A percentile compares a stretch with the other conserved stretches of the same genome.
Evolutionary conservation across 37 sponge, comb jelly and placozoan genomes (phyloP).

Genomic region (Hormiphora californensis): DNA sequence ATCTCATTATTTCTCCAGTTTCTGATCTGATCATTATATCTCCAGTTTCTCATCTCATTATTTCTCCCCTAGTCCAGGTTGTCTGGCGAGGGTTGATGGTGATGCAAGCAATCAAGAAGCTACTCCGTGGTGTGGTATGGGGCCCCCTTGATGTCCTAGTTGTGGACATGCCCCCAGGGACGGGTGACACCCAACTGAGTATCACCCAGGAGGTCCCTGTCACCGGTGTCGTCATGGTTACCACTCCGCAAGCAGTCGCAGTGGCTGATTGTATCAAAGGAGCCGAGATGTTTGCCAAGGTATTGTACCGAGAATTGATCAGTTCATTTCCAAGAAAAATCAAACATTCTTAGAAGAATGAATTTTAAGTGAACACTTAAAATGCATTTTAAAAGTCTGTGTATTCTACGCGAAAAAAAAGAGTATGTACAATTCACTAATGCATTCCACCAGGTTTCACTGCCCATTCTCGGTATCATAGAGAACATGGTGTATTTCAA

Average conservation of each 20-base stretch:
- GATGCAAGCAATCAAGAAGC: slow-evolving; percentile 92
- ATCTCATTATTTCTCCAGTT: not conserved
- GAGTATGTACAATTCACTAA: too few relatives aligned
- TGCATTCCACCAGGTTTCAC: slow-evolving; percentile 22
- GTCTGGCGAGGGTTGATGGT: slow-evolving; percentile 99
- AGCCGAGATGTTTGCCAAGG: slow-evolving; percentile 89
- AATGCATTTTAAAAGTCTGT: not conserved
- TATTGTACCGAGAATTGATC: not conserved
- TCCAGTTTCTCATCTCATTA: not conserved
- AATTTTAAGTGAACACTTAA: too few relatives aligned
- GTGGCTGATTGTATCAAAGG: slow-evolving; percentile 81
- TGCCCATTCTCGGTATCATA: slow-evolving; percentile 70
- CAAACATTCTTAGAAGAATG: too few relatives aligned
- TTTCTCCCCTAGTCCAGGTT: slow-evolving; percentile 46
- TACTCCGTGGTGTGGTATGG: slow-evolving; percentile 84
- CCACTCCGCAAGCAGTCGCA: slow-evolving; percentile 72
- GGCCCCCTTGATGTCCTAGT: slow-evolving; percentile 82
- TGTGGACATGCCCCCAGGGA: slow-evolving; percentile 97
- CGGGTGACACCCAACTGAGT: slow-evolving; percentile 95
- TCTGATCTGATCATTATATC: not conserved
- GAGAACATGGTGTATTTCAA: slow-evolving; percentile 88
- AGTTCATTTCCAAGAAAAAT: too few relatives aligned
- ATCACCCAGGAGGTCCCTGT: slow-evolving; percentile 77
- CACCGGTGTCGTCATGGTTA: slow-evolving; percentile 53
- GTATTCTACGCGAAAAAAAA: not conserved